Conservation (phyloP, 2,113 vertebrate genomes). For the Podocnemis expansa region DNA sequence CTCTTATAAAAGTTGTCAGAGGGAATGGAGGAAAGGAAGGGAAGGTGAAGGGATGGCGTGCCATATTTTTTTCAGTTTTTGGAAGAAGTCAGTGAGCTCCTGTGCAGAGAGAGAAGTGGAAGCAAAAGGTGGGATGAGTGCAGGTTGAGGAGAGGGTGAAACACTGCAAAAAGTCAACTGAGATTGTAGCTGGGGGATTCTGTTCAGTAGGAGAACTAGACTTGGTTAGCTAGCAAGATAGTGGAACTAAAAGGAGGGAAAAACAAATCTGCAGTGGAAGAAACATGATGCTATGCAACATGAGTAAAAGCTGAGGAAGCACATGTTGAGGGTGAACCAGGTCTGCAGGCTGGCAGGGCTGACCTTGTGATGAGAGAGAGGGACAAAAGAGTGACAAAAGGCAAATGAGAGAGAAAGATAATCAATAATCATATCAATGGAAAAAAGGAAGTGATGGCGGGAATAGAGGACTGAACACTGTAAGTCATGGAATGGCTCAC, state of each 20-base stretch:
- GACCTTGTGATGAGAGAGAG: neutral
- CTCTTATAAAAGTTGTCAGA: neutral
- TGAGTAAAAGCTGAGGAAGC: neutral
- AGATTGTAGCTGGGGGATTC: neutral
- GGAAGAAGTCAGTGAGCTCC: neutral
- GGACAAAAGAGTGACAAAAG: neutral
- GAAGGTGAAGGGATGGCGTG: neutral
- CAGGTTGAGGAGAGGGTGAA: neutral
- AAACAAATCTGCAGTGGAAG: neutral
- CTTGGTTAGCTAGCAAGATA: neutral
- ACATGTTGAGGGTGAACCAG: neutral
- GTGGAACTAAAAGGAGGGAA: neutral
- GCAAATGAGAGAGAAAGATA: neutral
- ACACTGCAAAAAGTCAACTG: neutral
- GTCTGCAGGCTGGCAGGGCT: neutral
- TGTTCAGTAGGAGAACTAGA: neutral
- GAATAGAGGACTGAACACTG: neutral
- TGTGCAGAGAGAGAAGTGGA: neutral
- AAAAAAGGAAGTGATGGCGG: neutral
- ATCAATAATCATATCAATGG: neutral
- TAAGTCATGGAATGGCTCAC: neutral
- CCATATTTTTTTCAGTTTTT: neutral
- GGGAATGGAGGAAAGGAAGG: neutral
- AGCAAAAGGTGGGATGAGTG: neutral
- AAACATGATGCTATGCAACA: neutral